A percentile compares a stretch with the other conserved stretches of the same genome.
phyloP scores from a whole-genome alignment of 1,140 invertebrate genomes.

The Tetragnatha versicolor region DNA sequence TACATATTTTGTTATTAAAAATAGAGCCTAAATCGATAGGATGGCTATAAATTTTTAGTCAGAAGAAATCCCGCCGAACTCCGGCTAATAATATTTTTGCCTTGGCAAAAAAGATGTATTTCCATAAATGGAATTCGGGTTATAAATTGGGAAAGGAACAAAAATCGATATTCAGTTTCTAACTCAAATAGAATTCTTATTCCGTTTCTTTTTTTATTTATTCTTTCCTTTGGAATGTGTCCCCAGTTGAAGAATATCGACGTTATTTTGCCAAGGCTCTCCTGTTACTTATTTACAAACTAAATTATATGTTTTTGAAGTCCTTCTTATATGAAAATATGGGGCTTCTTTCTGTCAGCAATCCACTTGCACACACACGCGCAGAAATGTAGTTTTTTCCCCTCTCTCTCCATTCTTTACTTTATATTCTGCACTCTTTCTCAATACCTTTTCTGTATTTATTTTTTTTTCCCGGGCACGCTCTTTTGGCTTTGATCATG shows the following conservation, averaged over 20 bases:
- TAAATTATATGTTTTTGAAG: slow-evolving; percentile 55
- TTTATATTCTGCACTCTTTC: neutral
- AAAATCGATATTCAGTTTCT: slow-evolving; percentile 55
- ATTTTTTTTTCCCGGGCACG: neutral
- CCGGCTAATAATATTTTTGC: slow-evolving; percentile 51
- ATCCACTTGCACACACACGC: too few relatives aligned
- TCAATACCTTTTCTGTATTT: slow-evolving; percentile 7
- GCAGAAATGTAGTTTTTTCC: neutral
- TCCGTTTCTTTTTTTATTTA: slow-evolving; percentile 28
- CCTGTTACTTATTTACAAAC: slow-evolving; percentile 53
- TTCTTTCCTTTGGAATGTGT: slow-evolving; percentile 37
- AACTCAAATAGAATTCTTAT: slow-evolving; percentile 55
- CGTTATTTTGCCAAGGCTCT: slow-evolving; percentile 31
- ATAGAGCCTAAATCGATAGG: slow-evolving; percentile 45
- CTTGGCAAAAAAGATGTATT: slow-evolving; percentile 45
- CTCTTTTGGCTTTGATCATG: slow-evolving; percentile 15
- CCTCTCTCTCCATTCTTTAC: neutral
- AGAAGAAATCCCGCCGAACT: slow-evolving; percentile 42
- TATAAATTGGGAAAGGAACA: slow-evolving; percentile 55
- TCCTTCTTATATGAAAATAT: slow-evolving; percentile 49
- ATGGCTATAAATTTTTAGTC: slow-evolving; percentile 48
- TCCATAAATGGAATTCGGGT: slow-evolving; percentile 55
- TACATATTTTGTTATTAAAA: slow-evolving; percentile 50
- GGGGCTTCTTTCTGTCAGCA: slow-evolving; percentile 13
- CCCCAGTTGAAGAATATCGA: slow-evolving; percentile 49